Evolutionary conservation across 2,113 vertebrate genomes (phyloP), one percentile per base, ranked within the genome.

Genomic region (Tretioscincus oriximinensis): DNA sequence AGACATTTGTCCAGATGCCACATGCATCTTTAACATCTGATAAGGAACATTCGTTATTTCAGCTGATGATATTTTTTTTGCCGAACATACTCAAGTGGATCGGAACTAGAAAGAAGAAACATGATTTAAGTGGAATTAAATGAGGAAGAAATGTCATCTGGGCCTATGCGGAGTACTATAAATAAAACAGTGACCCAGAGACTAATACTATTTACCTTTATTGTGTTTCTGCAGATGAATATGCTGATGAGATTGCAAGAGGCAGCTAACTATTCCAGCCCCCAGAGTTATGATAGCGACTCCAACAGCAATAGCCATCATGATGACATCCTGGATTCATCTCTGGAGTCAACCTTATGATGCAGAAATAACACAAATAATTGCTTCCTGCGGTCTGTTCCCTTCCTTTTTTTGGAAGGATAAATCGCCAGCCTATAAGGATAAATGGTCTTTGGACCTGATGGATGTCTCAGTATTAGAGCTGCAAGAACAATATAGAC

Each of bases 171-270:
- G 54, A 58, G 14, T 58, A 12, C 54, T 7, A 63, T 63, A 63
- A 29, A 66, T 31, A 29, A 31, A 66, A 29, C 16, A 66, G 7
- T 77, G 60, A 45, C 73, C 1, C 9, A 51, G 14, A 0, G 0
- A 49, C 63, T 76, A 7, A 0, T 0, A 0, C 18, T 8, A 24
- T 26, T 54, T 60, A 0, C 18, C 60, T 61, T 31, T 68, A 24
- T 18, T 78, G 3, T 88, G 64, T 73, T 77, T 81, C 24, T 87
- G 5, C 93, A 99, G 98, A 98, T 99, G 98, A 99, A 97, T 89
- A 99, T 99, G 98, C 92, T 99, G 24, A 98, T 99, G 98, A 93
- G 98, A 54, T 96, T 99, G 79, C 99, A 99, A 88, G 98, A 99
- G 84, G 98, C 98, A 0, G 98, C 98, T 35, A 99, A 96, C 84